These are phyloP conservation scores for Lasioglossum baleicum DNA, from an alignment of 1,140 invertebrate genomes.

Conservation along the genomic window DNA sequence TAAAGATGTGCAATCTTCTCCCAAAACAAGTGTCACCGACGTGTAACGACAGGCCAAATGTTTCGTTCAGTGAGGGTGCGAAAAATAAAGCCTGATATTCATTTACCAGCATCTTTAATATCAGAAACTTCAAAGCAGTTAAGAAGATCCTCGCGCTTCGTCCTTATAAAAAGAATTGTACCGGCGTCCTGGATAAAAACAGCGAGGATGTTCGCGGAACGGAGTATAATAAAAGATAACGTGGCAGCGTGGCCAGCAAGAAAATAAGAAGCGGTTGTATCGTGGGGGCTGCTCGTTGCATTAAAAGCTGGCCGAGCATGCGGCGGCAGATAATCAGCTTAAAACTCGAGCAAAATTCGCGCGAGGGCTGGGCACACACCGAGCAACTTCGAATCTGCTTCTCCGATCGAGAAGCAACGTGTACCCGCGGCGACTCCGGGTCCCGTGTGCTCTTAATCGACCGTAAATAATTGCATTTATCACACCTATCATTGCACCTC, in stretches of 20 bases:
- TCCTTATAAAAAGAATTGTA: no score
- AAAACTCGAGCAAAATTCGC: constrained; percentile 73
- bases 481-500: constrained; percentile 76
- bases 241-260: neutral
- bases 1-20: no score
- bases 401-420: neutral
- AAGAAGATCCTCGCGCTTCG: no score
- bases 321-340: constrained; percentile 75
- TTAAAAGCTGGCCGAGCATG: constrained; percentile 41
- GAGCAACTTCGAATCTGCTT: constrained; percentile 58
- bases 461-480: constrained; percentile 81
- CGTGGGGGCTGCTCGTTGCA: constrained; percentile 46
- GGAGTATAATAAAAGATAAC: neutral
- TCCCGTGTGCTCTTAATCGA: constrained; percentile 76
- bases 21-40: no score
- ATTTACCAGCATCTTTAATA: no score
- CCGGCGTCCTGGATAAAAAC: no score
- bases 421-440: neutral
- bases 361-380: constrained; percentile 32
- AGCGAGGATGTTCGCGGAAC: neutral
- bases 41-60: no score
- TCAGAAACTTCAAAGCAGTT: no score
- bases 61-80: no score
- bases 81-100: no score
- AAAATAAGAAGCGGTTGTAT: neutral